Conservation (phyloP, 1,140 invertebrate genomes). For the Lepidotrigona ventralis region DNA sequence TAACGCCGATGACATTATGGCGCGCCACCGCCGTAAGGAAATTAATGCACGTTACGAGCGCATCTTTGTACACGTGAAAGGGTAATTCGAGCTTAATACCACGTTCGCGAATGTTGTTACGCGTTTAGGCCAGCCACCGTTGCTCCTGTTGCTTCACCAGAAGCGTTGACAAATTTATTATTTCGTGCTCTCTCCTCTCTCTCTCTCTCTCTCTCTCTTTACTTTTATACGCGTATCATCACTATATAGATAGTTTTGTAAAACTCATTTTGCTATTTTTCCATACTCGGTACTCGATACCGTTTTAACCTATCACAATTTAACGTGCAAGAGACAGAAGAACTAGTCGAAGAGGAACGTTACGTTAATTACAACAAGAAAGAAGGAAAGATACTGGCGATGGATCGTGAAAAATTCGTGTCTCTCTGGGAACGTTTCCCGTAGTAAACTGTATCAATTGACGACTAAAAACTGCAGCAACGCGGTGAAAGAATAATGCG, state of each 20-base stretch:
- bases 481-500: background rate
- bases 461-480: background rate
- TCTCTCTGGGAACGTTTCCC: background rate
- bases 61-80: background rate
- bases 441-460: background rate
- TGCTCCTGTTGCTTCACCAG: background rate
- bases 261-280: too few species aligned
- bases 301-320: too few species aligned
- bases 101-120: background rate
- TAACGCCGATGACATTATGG: background rate
- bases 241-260: too few species aligned
- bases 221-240: too few species aligned
- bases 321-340: too few species aligned
- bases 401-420: background rate
- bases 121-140: background rate
- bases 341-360: background rate
- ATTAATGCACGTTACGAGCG: background rate
- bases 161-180: background rate
- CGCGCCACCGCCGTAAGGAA: background rate
- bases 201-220: too few species aligned
- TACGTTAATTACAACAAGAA: background rate
- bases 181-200: too few species aligned
- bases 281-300: too few species aligned
- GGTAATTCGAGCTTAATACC: background rate
- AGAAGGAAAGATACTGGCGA: background rate